These are phyloP conservation scores for Pteruthius melanotis DNA, from an alignment of 2,113 vertebrate genomes.

Conservation along the genomic window DNA sequence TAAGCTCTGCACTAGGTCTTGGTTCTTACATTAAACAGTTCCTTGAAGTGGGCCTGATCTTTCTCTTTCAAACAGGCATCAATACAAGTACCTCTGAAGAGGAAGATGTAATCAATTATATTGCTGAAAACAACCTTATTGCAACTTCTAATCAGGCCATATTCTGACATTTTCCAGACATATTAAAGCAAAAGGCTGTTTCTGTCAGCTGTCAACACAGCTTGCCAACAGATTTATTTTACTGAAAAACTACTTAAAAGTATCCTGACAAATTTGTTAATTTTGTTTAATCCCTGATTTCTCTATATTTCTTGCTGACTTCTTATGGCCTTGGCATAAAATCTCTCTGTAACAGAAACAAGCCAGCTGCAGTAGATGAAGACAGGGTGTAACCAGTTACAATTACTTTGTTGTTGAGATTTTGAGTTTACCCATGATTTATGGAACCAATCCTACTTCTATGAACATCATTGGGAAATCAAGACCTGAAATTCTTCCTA, in stretches of 20 bases:
- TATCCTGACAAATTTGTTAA: not conserved
- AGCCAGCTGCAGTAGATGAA: not conserved
- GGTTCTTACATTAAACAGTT: not conserved
- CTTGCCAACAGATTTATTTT: not conserved
- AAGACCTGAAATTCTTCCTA: not conserved
- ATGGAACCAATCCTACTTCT: conserved; percentile 7
- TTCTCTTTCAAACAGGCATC: not conserved
- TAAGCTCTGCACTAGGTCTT: not conserved
- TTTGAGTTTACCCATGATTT: not conserved
- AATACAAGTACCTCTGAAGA: not conserved
- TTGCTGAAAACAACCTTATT: not conserved
- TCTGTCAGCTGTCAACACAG: not conserved
- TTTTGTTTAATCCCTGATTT: not conserved
- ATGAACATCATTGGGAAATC: conserved; percentile 4
- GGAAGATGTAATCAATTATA: not conserved
- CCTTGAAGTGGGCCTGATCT: not conserved
- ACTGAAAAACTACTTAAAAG: not conserved
- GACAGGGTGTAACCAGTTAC: not conserved
- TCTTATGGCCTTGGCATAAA: not conserved
- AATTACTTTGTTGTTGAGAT: not conserved
- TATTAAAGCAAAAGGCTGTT: not conserved
- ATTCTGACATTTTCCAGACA: not conserved
- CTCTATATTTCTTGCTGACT: not conserved
- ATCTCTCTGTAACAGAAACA: not conserved
- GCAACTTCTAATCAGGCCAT: not conserved